These are phyloP conservation scores for Eulemur macaco DNA, from an alignment of 2,113 vertebrate species.

Conservation along the genomic window DNA sequence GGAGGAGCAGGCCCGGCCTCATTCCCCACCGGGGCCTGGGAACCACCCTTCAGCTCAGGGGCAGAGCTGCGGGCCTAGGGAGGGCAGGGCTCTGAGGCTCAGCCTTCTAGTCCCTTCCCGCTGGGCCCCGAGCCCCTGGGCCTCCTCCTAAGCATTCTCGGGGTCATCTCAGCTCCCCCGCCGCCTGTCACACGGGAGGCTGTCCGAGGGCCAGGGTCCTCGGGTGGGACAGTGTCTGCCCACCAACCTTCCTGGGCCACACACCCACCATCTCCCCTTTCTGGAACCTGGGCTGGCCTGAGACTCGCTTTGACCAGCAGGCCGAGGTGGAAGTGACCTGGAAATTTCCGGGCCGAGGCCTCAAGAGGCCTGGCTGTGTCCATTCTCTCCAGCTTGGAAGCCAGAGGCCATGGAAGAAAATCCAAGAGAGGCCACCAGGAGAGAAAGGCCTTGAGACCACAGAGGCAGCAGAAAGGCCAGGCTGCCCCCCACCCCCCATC, in stretches of 20 bases:
- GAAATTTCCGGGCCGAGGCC: not conserved
- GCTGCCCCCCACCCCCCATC: accelerated
- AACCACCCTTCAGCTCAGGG: no score
- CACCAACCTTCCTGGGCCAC: accelerated
- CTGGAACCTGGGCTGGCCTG: not conserved
- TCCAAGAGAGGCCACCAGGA: not conserved
- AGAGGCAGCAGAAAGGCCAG: not conserved
- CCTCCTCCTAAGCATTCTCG: accelerated
- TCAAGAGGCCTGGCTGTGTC: not conserved
- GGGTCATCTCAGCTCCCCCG: accelerated
- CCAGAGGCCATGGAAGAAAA: not conserved
- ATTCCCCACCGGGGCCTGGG: not conserved
- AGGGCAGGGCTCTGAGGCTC: not conserved
- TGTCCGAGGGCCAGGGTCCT: not conserved
- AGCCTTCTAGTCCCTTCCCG: accelerated
- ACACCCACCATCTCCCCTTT: not conserved
- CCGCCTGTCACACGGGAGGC: not conserved
- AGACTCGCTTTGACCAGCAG: not conserved
- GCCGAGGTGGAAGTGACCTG: not conserved
- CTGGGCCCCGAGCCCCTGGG: not conserved
- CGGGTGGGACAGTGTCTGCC: not conserved
- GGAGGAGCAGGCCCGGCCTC: not conserved
- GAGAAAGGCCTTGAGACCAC: not conserved
- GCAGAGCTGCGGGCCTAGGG: not conserved
- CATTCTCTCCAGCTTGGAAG: not conserved